Evolutionary conservation across 2,888 invertebrate species (phyloP).

Genomic region (Cosmia pyralina): DNA sequence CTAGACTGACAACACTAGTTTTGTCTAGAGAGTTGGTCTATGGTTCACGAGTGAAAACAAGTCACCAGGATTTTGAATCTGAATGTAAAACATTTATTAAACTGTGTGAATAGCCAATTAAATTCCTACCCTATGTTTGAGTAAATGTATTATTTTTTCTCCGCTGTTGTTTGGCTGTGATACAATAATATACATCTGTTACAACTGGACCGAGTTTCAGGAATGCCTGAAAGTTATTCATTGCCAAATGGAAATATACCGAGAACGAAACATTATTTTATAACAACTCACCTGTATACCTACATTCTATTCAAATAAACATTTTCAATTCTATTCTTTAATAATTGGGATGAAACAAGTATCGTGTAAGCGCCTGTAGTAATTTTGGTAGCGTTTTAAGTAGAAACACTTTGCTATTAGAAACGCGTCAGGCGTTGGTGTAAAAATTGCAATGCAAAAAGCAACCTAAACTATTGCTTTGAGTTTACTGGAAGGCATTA

Average conservation of each 20-base stretch:
- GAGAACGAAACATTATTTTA: neutral
- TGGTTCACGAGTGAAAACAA: no score
- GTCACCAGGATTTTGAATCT: no score
- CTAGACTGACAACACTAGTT: no score
- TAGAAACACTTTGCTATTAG: neutral
- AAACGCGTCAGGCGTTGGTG: neutral
- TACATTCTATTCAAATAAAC: neutral
- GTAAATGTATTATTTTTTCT: no score
- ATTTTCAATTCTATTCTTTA: neutral
- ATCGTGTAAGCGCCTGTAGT: conserved; percentile 2
- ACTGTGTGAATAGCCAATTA: no score
- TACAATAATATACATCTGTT: no score
- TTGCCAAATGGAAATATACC: neutral
- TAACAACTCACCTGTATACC: neutral
- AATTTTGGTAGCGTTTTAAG: neutral
- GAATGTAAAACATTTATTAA: no score
- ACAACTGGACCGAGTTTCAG: no score
- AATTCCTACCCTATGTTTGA: no score
- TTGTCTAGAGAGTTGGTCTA: no score
- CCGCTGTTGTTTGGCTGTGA: no score
- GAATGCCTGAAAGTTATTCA: no score
- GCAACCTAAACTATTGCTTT: conserved; percentile 3
- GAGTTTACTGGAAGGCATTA: conserved; percentile 29
- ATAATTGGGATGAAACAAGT: neutral
- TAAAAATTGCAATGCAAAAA: neutral